phyloP scores from a whole-genome alignment of 2,888 invertebrate species.

The Mythimna loreyi region DNA sequence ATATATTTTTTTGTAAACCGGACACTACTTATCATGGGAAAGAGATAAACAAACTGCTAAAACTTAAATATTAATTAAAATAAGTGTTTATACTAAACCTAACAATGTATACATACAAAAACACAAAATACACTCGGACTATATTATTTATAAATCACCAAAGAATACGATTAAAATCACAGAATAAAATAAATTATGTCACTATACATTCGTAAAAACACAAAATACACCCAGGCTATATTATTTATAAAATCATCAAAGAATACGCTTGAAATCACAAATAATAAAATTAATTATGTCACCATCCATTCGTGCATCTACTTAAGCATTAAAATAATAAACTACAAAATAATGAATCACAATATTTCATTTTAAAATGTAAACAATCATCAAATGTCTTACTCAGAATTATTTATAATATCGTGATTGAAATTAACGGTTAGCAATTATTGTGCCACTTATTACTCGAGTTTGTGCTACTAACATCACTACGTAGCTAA shows the following conservation, averaged over 20 bases:
- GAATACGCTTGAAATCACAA: background rate
- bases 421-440: conserved; percentile 53
- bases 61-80: too few species aligned
- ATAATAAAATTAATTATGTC: background rate
- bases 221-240: too few species aligned
- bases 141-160: background rate
- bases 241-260: background rate
- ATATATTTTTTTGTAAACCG: background rate
- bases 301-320: too few species aligned
- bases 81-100: too few species aligned
- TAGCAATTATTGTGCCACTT: conserved; percentile 47
- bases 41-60: too few species aligned
- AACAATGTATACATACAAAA: too few species aligned
- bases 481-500: conserved; percentile 31
- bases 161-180: background rate
- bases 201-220: too few species aligned
- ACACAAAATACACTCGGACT: too few species aligned
- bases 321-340: background rate
- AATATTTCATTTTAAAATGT: conserved; percentile 8
- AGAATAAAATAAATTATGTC: background rate
- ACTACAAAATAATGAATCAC: conserved; percentile 1
- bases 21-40: background rate
- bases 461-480: conserved; percentile 32
- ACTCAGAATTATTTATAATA: conserved; percentile 26
- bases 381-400: conserved; percentile 27